Base-by-base conservation (phyloP, 1,140 invertebrate genomes). In the Drosophila parabipectinata region DNA sequence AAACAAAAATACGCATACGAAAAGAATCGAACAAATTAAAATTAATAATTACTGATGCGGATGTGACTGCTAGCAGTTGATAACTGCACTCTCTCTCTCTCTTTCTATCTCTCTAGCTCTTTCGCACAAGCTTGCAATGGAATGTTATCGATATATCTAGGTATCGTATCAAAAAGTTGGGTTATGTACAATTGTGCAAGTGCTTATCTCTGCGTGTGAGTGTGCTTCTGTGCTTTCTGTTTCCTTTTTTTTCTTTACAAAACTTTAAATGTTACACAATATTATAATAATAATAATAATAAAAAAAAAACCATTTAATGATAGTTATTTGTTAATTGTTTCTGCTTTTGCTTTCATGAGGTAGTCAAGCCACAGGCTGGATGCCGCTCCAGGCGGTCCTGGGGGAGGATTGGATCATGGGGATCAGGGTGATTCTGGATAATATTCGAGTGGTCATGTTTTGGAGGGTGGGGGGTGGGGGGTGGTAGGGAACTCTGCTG, bases 31-130 rank as follows among this genome's bases (percentile, higher is more conserved):
- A 66, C 44, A 67, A 87, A 83, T 87, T 88, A 82, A 88, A 88
- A 87, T 87, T 87, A 87, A 87, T 87, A 87, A 87, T 87, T 87
- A 87, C 83, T 87, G 83, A 83, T 87, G 83, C 83, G 83, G 83
- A 87, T 87, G 83, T 88, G 83, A 87, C 83, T 84, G 69, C 79
- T 77, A 51, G 77, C 79, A 82, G 66, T 68, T 69, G 51, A 68
- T 68, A 24, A 69, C 66, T 69, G 51, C 63, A 37, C 61, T 51
- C 8, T 44, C 52, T 56, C 50, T 41, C 41, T 53, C 30, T n/a
- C 28, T 39, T 14, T 10, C 18, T 12, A 24, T 52, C 39, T 51
- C 64, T 53, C 59, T 66, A 4, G 21, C 9, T 47, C 44, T 21
- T 18, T 47, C 44, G 44, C 45, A 71, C 80, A 61, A 21, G 55